These are phyloP conservation scores for Atrina japonica DNA, from an alignment of 2,888 invertebrate species.

Conservation along the genomic window DNA sequence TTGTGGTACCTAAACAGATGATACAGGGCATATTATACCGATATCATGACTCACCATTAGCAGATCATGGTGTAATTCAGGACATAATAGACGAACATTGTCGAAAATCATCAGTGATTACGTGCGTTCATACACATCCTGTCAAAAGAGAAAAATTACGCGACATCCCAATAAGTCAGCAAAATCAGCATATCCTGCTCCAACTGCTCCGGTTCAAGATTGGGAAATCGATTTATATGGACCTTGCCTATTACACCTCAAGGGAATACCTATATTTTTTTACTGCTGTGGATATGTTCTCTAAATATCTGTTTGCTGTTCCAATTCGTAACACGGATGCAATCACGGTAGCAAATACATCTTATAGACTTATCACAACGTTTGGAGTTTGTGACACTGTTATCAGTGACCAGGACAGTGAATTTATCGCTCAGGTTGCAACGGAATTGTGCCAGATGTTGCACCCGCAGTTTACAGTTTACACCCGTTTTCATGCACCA, in stretches of 20 bases:
- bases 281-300: slow-evolving; percentile 44
- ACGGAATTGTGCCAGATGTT: slow-evolving; percentile 40
- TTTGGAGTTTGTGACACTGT: slow-evolving; percentile 49
- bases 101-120: slow-evolving; percentile 31
- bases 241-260: slow-evolving; percentile 1
- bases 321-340: slow-evolving; percentile 44
- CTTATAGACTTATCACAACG: slow-evolving; percentile 36
- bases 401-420: slow-evolving; percentile 44
- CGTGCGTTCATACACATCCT: slow-evolving; percentile 40
- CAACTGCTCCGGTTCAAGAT: slow-evolving; percentile 28
- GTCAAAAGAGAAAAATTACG: slow-evolving; percentile 39
- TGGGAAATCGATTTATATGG: slow-evolving; percentile 32
- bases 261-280: slow-evolving; percentile 20
- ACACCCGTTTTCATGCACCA: slow-evolving; percentile 48
- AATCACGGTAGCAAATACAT: slow-evolving; percentile 39
- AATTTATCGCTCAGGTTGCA: slow-evolving; percentile 47
- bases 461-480: slow-evolving; percentile 42
- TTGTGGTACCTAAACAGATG: slow-evolving; percentile 28
- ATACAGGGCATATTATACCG: slow-evolving; percentile 21
- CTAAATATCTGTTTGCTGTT: slow-evolving; percentile 40
- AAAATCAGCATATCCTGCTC: slow-evolving; percentile 17
- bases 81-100: slow-evolving; percentile 38
- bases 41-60: slow-evolving; percentile 37
- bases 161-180: neutral
- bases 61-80: slow-evolving; percentile 46